Evolutionary conservation across 2,797 vertebrate genomes (phyloP), one percentile per base, ranked within the genome.

Genomic region (Chromis chromis): DNA sequence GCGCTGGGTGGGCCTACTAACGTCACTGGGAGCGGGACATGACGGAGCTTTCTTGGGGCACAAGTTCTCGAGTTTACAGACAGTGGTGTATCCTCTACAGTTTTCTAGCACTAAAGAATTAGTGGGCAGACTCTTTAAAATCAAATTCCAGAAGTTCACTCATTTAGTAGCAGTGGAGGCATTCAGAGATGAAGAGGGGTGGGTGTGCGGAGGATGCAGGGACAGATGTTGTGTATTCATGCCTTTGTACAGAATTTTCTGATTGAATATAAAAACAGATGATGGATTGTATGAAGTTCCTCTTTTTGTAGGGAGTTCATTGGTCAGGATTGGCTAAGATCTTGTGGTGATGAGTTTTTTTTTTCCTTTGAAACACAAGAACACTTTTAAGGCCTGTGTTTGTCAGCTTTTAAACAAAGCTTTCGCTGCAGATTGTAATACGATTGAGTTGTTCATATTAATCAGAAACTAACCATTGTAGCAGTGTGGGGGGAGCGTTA

Each of bases 241-340:
- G 91, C 89, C 90, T 89, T 92, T 93, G 88, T 92, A 92, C 90
- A 93, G 82, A 92, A 49, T 86, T 83, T 86, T 86, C 70, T 74
- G 85, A 82, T 79, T 50, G 59, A 79, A 50, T 76, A 79, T 83
- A 68, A 85, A 82, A 80, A 42, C 59, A 59, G 71, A 85, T 79
- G 84, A 82, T 68, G 72, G 79, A 84, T 79, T 89, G 84, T 88
- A 81, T 73, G 79, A 83, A 76, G 57, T 79, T 82, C 70, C 69
- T 86, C 66, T 74, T 84, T 77, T 86, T 57, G 69, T 58, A 44
- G 46, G 77, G 73, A 70, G 72, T 65, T 70, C 16, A 65, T 70
- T 53, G 75, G 60, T 72, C 74, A 70, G 79, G 67, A 78, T 70
- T 76, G 77, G 78, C 63, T 71, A 36, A 60, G 65, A 70, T 82